These are phyloP conservation scores for Drosophila rufa DNA, from an alignment of 1,140 invertebrate species.

Conservation along the genomic window DNA sequence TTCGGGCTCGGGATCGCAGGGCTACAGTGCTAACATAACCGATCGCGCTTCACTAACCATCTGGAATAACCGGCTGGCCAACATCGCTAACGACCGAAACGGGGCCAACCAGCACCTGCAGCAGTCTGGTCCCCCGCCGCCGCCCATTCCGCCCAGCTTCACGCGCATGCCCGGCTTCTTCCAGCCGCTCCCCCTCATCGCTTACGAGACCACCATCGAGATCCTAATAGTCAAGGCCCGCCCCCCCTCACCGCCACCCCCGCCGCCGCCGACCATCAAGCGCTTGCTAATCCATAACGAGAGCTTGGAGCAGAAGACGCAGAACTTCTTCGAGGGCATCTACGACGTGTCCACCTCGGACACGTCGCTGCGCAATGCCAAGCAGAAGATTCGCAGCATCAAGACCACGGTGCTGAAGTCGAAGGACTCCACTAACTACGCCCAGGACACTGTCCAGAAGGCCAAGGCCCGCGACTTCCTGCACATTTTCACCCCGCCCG, in stretches of 20 bases:
- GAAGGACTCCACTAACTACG: slow-evolving; percentile 81
- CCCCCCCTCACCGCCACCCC: slow-evolving; percentile 79
- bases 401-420: slow-evolving; percentile 83
- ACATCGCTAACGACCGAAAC: slow-evolving; percentile 54
- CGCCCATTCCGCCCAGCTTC: slow-evolving; percentile 75
- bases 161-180: slow-evolving; percentile 84
- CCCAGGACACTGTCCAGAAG: slow-evolving; percentile 84
- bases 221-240: slow-evolving; percentile 78
- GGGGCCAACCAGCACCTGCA: slow-evolving; percentile 42
- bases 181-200: slow-evolving; percentile 81
- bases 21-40: slow-evolving; percentile 69
- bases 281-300: slow-evolving; percentile 80
- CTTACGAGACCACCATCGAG: slow-evolving; percentile 84
- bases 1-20: slow-evolving; percentile 39
- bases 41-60: slow-evolving; percentile 77
- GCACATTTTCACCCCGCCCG: slow-evolving; percentile 82
- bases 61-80: slow-evolving; percentile 76
- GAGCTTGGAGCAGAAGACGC: slow-evolving; percentile 80
- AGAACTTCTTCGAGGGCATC: slow-evolving; percentile 83
- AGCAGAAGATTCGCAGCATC: slow-evolving; percentile 82
- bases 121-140: slow-evolving; percentile 64
- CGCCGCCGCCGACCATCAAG: slow-evolving; percentile 73
- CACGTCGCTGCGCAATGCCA: slow-evolving; percentile 80
- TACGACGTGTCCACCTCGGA: slow-evolving; percentile 74
- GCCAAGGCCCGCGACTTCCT: slow-evolving; percentile 82